Conservation (phyloP, 2,797 vertebrate species). For the Adelosebastes latens region DNA sequence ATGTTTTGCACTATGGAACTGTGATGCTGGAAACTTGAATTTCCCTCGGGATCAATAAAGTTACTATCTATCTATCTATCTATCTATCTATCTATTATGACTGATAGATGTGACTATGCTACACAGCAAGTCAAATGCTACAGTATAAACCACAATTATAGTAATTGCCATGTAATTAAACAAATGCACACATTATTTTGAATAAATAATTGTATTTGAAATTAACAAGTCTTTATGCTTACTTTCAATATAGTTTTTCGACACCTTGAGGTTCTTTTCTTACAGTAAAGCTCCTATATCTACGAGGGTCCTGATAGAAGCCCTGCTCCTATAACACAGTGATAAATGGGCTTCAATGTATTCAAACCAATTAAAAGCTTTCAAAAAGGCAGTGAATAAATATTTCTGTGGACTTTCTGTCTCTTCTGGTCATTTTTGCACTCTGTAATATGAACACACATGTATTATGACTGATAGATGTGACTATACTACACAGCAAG, state of each 20-base stretch:
- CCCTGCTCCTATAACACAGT: no score
- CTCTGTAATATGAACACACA: neutral
- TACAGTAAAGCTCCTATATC: neutral
- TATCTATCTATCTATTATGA: neutral
- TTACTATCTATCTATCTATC: no score
- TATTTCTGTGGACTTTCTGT: neutral
- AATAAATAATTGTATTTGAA: neutral
- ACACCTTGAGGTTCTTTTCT: neutral
- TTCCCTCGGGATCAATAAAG: no score
- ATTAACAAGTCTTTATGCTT: neutral
- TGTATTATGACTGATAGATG: neutral
- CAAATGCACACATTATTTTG: neutral
- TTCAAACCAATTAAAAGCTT: neutral
- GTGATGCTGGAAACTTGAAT: no score
- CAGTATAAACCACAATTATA: neutral
- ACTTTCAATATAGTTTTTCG: neutral
- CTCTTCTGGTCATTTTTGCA: neutral
- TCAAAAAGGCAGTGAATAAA: neutral
- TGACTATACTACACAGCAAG: neutral
- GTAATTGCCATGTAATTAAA: neutral
- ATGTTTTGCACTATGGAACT: no score
- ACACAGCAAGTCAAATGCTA: neutral
- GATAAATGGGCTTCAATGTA: no score
- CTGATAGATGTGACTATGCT: neutral
- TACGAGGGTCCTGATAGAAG: no score